These are phyloP conservation scores for Coreius guichenoti DNA, from an alignment of 2,797 vertebrate species.

Conservation along the genomic window DNA sequence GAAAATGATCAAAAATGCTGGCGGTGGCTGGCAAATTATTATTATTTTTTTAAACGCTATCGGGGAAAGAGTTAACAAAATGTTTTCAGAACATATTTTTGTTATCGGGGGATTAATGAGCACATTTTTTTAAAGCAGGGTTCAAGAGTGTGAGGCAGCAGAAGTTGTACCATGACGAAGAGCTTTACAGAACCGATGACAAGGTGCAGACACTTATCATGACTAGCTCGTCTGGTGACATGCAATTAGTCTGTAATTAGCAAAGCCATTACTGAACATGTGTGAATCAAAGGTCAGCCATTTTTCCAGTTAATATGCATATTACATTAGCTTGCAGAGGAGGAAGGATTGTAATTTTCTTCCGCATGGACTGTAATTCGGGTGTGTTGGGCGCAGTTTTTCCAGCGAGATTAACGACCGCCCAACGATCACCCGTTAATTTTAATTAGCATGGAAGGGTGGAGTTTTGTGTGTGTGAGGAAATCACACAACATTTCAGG, in stretches of 20 bases:
- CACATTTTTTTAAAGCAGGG: neutral
- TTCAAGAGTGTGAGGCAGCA: neutral
- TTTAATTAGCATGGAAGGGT: slow-evolving; percentile 14
- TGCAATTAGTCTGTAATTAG: slow-evolving; percentile 34
- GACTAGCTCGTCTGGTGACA: neutral
- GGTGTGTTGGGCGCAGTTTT: neutral
- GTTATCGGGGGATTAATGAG: neutral
- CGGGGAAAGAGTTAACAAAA: no score
- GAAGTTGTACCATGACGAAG: neutral
- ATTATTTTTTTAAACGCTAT: no score
- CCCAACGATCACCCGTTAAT: neutral
- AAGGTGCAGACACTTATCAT: neutral
- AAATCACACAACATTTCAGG: neutral
- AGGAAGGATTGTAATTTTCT: neutral
- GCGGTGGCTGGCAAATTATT: no score
- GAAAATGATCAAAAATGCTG: no score
- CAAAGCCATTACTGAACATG: slow-evolving; percentile 24
- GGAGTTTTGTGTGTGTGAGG: neutral
- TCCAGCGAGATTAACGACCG: slow-evolving; percentile 14
- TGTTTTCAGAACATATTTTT: no score
- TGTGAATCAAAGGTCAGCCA: slow-evolving; percentile 27
- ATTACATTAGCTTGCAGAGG: slow-evolving; percentile 3
- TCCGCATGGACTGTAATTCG: neutral
- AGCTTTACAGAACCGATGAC: neutral
- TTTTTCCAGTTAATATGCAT: slow-evolving; percentile 6